A percentile compares a stretch with the other conserved stretches of the same genome.
Evolutionary conservation across 2,113 vertebrate genomes (phyloP).

Genomic region (Tretioscincus oriximinensis): DNA sequence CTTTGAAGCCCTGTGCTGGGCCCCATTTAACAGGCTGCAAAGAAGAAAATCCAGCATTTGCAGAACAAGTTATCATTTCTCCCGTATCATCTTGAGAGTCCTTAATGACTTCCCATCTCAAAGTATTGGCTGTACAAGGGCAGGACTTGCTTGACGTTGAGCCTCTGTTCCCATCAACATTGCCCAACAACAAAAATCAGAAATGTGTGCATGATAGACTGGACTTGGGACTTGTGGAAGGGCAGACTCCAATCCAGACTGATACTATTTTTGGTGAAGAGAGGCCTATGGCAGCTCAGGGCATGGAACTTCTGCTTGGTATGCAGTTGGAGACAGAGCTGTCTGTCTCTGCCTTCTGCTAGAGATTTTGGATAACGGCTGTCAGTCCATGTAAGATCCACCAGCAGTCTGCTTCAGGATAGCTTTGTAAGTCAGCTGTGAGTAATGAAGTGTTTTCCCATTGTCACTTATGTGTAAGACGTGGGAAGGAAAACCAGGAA

Average conservation of each 20-base stretch:
- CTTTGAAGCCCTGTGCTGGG: too few relatives aligned
- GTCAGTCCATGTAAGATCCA: not conserved
- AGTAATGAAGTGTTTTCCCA: not conserved
- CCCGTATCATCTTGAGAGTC: too few relatives aligned
- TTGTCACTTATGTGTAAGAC: not conserved
- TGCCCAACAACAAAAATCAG: too few relatives aligned
- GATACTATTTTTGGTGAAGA: not conserved
- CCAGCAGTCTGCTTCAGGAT: not conserved
- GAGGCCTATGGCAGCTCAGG: too few relatives aligned
- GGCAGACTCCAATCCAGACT: not conserved
- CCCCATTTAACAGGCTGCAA: too few relatives aligned
- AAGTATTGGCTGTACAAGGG: too few relatives aligned
- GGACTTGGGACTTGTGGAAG: not conserved
- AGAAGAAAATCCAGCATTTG: too few relatives aligned
- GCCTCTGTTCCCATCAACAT: too few relatives aligned
- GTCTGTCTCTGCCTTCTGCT: not conserved
- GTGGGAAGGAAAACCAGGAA: not conserved
- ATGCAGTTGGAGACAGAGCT: not conserved
- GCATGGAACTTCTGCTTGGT: not conserved
- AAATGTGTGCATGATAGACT: too few relatives aligned
- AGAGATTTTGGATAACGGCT: not conserved
- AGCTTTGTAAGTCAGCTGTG: not conserved
- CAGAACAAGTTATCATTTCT: too few relatives aligned
- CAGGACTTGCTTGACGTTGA: too few relatives aligned
- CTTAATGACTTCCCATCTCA: too few relatives aligned